Conservation (phyloP, 2,797 vertebrate species). For the Ptychobarbus kaznakovi region DNA sequence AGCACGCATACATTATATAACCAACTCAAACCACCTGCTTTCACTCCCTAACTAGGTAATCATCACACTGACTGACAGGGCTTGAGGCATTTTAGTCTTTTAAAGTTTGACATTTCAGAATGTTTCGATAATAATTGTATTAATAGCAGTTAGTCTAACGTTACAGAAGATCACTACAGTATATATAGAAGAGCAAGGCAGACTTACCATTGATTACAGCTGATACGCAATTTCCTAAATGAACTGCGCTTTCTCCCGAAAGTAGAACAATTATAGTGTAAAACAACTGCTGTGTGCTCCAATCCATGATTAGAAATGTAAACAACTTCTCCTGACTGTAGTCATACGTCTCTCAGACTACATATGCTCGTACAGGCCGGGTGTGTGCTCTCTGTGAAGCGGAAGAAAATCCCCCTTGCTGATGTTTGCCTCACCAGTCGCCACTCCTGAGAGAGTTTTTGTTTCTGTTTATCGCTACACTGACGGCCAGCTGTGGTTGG, state of each 20-base stretch:
- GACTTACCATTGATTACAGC: conserved; percentile 66
- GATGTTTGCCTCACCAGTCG: conserved; percentile 3
- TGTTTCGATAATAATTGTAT: neutral
- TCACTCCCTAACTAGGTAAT: neutral
- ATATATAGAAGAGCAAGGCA: neutral
- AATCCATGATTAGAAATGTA: conserved; percentile 64
- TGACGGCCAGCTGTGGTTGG: conserved; percentile 29
- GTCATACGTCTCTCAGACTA: conserved; percentile 57
- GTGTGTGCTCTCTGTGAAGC: neutral
- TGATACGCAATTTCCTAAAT: conserved; percentile 58
- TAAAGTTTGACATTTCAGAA: neutral
- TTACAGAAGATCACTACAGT: neutral
- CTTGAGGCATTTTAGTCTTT: neutral
- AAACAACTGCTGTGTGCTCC: conserved; percentile 59
- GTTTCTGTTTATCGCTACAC: conserved; percentile 26
- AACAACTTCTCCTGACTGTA: neutral
- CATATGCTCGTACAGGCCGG: neutral
- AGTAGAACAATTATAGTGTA: conserved; percentile 66
- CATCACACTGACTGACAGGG: neutral
- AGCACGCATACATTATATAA: neutral
- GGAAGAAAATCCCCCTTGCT: neutral
- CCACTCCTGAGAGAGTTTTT: conserved; percentile 11
- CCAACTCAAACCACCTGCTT: neutral
- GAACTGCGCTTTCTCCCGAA: conserved; percentile 56
- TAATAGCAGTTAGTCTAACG: neutral